phyloP scores from a whole-genome alignment of 1,140 invertebrate genomes.

The Caerostris extrusa region DNA sequence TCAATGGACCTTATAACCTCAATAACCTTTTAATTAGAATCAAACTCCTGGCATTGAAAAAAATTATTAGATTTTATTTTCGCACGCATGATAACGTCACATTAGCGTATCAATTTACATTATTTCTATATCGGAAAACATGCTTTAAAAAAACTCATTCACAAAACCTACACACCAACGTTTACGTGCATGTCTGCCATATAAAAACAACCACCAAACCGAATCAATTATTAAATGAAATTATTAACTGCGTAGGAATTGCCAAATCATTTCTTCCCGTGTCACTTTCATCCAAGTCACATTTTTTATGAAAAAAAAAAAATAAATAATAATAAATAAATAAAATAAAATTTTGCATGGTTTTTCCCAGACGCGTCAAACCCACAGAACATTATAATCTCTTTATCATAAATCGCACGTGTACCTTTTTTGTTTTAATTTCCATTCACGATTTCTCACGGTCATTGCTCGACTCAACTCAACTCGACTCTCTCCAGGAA shows the following conservation, averaged over 20 bases:
- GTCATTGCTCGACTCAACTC: constrained; percentile 7
- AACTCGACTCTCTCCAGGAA: not conserved
- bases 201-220: not conserved
- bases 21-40: too few species aligned
- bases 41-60: too few species aligned
- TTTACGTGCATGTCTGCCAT: not conserved
- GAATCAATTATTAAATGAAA: not conserved
- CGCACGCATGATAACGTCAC: too few species aligned
- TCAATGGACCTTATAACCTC: too few species aligned
- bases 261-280: not conserved
- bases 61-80: too few species aligned
- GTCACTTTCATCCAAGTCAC: not conserved
- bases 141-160: too few species aligned
- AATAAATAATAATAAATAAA: not conserved
- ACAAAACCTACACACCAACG: not conserved
- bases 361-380: not conserved
- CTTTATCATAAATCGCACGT: constrained; percentile 9
- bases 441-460: constrained; percentile 2
- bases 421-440: not conserved
- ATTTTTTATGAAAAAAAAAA: not conserved
- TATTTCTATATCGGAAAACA: too few species aligned
- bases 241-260: not conserved
- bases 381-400: not conserved
- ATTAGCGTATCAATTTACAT: too few species aligned
- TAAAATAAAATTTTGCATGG: not conserved